Conservation (phyloP, 2,113 vertebrate genomes). For the Heterocephalus glaber region DNA sequence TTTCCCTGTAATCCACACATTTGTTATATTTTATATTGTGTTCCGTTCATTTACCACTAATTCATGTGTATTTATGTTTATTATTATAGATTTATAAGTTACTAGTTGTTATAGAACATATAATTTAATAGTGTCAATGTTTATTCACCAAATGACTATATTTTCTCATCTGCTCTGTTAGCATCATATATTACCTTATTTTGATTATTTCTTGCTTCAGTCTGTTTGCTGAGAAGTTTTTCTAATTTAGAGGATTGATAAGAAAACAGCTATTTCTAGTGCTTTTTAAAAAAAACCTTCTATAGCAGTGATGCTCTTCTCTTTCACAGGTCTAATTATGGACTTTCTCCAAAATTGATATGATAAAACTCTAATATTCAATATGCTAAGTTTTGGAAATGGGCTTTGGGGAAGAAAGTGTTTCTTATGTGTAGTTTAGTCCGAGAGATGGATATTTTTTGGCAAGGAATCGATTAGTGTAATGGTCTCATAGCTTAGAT, state of each 20-base stretch:
- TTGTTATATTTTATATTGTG: background rate
- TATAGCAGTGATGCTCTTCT: background rate
- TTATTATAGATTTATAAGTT: background rate
- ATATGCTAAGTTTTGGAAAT: background rate
- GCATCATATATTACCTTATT: background rate
- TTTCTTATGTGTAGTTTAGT: conserved; percentile 2
- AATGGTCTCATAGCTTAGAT: background rate
- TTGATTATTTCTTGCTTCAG: background rate
- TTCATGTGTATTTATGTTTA: background rate
- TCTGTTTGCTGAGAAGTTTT: background rate
- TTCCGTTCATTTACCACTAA: background rate
- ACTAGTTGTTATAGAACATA: background rate
- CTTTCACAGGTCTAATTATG: background rate
- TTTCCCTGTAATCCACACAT: background rate
- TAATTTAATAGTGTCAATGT: background rate
- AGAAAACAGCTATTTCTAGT: background rate
- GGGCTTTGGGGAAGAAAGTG: background rate
- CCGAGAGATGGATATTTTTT: background rate
- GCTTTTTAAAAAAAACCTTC: background rate
- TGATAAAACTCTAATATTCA: background rate
- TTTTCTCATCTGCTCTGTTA: background rate
- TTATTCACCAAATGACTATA: background rate
- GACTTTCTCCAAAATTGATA: background rate
- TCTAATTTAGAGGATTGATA: background rate
- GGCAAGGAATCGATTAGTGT: conserved; percentile 25